Conservation (phyloP, 1,140 invertebrate genomes). For the Lucilia cuprina region DNA sequence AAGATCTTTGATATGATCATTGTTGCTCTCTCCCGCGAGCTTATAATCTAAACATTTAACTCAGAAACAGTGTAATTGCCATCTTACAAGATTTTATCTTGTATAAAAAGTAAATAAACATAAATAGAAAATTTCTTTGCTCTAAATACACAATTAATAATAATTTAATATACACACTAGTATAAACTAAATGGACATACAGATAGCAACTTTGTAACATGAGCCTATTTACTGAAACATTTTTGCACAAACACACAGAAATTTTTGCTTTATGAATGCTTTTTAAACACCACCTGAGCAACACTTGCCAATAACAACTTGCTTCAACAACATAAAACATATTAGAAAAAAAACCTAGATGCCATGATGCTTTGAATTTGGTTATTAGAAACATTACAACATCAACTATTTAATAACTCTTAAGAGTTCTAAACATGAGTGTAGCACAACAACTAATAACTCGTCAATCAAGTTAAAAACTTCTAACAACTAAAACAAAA, state of each 20-base stretch:
- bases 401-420: background rate
- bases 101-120: too few relatives aligned
- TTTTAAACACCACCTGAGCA: slow-evolving; percentile 5
- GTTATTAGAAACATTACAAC: slow-evolving; percentile 20
- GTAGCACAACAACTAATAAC: background rate
- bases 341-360: background rate
- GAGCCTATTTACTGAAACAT: too few relatives aligned
- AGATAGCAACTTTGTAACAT: too few relatives aligned
- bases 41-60: too few relatives aligned
- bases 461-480: slow-evolving; percentile 1
- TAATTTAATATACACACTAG: background rate
- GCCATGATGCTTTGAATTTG: background rate
- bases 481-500: background rate
- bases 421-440: background rate
- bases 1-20: too few relatives aligned
- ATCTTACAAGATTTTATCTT: background rate
- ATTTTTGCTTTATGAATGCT: background rate
- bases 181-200: too few relatives aligned
- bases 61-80: background rate
- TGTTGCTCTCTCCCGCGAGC: too few relatives aligned
- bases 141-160: slow-evolving; percentile 21
- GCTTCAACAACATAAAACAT: background rate
- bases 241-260: too few relatives aligned
- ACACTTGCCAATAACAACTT: background rate
- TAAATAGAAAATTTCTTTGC: background rate